Conservation (phyloP, 2,113 vertebrate genomes). For the Myiopsitta monachus region DNA sequence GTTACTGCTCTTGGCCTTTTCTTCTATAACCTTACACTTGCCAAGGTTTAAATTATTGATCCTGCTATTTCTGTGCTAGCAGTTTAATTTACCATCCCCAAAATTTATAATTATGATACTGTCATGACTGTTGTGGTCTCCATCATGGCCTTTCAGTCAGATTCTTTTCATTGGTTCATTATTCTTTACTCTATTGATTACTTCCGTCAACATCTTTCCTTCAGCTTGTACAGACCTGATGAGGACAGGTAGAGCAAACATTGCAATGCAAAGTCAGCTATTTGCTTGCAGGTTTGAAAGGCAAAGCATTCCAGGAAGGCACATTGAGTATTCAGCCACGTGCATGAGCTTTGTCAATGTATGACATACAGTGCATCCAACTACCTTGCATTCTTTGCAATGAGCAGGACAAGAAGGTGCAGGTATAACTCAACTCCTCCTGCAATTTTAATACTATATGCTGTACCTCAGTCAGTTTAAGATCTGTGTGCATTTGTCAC, state of each 20-base stretch:
- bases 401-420: neutral
- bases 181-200: slow-evolving; percentile 91
- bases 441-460: neutral
- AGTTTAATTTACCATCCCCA: slow-evolving; percentile 21
- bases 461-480: neutral
- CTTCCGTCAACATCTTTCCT: slow-evolving; percentile 80
- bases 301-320: slow-evolving; percentile 48
- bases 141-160: slow-evolving; percentile 70
- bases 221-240: slow-evolving; percentile 67
- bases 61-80: slow-evolving; percentile 43
- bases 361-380: neutral
- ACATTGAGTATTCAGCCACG: neutral
- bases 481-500: fast-evolving
- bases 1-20: neutral
- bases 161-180: slow-evolving; percentile 84
- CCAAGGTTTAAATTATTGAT: slow-evolving; percentile 60
- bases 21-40: slow-evolving; percentile 1
- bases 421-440: neutral
- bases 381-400: neutral
- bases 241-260: slow-evolving; percentile 67
- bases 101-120: slow-evolving; percentile 62
- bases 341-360: neutral
- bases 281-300: slow-evolving; percentile 66
- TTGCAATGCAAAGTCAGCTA: slow-evolving; percentile 78
- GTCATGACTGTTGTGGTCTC: slow-evolving; percentile 67